Conservation (phyloP, 2,888 invertebrate species). For the Dichetophora obliterata region DNA sequence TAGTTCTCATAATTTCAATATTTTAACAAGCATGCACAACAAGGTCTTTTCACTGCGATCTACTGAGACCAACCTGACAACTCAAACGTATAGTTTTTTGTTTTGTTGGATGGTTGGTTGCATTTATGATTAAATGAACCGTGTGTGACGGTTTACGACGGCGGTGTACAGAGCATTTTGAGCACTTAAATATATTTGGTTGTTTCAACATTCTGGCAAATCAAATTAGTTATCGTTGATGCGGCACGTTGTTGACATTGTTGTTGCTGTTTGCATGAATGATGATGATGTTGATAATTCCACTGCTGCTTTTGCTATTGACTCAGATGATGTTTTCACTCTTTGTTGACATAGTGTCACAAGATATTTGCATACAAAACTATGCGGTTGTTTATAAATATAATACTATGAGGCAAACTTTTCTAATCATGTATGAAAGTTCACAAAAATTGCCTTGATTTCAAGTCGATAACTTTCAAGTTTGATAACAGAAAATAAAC, state of each 20-base stretch:
- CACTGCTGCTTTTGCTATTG: background rate
- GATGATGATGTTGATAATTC: background rate
- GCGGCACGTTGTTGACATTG: constrained; percentile 10
- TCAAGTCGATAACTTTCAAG: too few relatives aligned
- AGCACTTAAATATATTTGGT: background rate
- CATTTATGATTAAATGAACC: constrained; percentile 60
- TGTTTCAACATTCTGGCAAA: constrained; percentile 22
- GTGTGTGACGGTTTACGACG: constrained; percentile 36
- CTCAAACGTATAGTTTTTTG: background rate
- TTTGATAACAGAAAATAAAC: too few relatives aligned
- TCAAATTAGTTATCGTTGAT: constrained; percentile 35
- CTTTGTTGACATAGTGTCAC: too few relatives aligned
- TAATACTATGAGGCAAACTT: too few relatives aligned
- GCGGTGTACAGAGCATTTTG: too few relatives aligned
- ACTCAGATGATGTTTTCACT: background rate
- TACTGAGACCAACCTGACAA: background rate
- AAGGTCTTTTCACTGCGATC: constrained; percentile 5
- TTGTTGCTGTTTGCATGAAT: constrained; percentile 44
- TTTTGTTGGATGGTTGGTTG: constrained; percentile 53
- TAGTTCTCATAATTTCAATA: background rate
- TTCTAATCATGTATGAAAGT: too few relatives aligned
- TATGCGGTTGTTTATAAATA: too few relatives aligned
- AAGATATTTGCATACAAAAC: too few relatives aligned
- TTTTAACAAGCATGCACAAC: constrained; percentile 14
- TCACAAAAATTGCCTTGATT: too few relatives aligned